Percentiles rank a stretch among this genome's conserved stretches.
phyloP scores from a whole-genome alignment of 2,797 vertebrate species.

The Ataeniobius toweri region DNA sequence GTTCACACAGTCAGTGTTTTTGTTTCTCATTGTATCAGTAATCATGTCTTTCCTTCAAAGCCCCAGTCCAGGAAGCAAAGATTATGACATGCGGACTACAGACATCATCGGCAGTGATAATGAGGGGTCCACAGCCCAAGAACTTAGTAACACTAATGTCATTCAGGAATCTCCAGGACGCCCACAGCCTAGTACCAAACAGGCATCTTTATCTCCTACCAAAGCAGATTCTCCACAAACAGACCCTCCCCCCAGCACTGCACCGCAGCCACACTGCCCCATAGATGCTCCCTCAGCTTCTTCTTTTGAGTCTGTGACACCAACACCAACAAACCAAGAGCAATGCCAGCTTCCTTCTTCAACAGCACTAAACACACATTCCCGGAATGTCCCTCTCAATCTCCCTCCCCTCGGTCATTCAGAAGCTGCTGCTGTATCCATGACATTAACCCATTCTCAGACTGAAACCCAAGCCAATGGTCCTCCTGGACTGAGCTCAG shows the following conservation, averaged over 20 bases:
- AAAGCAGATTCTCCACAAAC: slow-evolving; percentile 40
- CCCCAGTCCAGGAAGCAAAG: slow-evolving; percentile 67
- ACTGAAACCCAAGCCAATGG: slow-evolving; percentile 35
- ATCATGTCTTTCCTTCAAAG: slow-evolving; percentile 46
- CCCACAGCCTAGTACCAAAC: slow-evolving; percentile 42
- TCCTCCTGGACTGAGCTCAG: background rate
- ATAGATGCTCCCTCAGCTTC: slow-evolving; percentile 11
- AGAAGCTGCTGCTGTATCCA: slow-evolving; percentile 41
- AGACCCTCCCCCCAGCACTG: slow-evolving; percentile 11
- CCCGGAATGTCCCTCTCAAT: slow-evolving; percentile 15
- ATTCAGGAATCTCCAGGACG: slow-evolving; percentile 27
- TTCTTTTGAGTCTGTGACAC: slow-evolving; percentile 25
- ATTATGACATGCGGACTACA: slow-evolving; percentile 73
- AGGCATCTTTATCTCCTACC: slow-evolving; percentile 4
- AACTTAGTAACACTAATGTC: slow-evolving; percentile 14
- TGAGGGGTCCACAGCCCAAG: slow-evolving; percentile 46
- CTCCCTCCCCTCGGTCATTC: slow-evolving; percentile 29
- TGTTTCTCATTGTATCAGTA: slow-evolving; percentile 14
- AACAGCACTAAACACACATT: slow-evolving; percentile 13
- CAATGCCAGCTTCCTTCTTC: slow-evolving; percentile 32
- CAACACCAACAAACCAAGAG: slow-evolving; percentile 23
- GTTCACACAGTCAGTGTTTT: background rate
- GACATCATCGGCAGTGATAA: slow-evolving; percentile 73
- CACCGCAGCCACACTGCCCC: slow-evolving; percentile 48
- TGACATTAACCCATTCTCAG: slow-evolving; percentile 38